Base-by-base conservation (phyloP, 1,140 invertebrate genomes). In the Hesperophylax magnus region DNA sequence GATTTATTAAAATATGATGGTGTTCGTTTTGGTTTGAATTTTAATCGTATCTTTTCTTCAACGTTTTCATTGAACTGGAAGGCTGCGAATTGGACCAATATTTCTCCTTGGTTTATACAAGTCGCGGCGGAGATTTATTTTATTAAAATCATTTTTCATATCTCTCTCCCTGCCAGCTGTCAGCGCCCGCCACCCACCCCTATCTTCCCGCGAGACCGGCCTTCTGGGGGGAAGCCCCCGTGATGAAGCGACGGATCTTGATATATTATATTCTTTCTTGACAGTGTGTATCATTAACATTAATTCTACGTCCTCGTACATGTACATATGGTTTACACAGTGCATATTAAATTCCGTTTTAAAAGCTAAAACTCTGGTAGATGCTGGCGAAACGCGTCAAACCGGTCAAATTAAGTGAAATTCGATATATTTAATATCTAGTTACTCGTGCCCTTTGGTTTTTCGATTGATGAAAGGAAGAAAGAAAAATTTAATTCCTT, bases 121-220 rank as follows among this genome's bases (percentile, higher is more conserved):
- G 47, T 63, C 65, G 34, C 80, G 63, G 22, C 69, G 31, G 53
- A 82, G 81, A 82, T 82, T 82, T 80, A 80, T 82, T 77, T 82
- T 82, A 82, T 82, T 82, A 80, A 82, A 82, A 82, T 79, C 81
- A 82, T 82, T 82, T 82, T 80, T 82, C 81, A 82, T 82, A 80
- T 80, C 78, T 79, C 71, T 47, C 77, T 77, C 78, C 67, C 58
- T 3, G 39, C 58, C 39, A 24, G 63, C 34, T 69, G 65, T 58
- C 60, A 72, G 53, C 71, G 34, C 65, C 18, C 17, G 8, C 17
- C 65, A 15, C 15, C 18, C 65, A 31, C 34, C 71, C 71, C 65
- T 8, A 11, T 34, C 27, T n/a, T 69, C 65, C 65, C 65, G 17
- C 58, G 58, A 17, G 63, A 69, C 65, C 65, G 27, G 20, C 60